These are phyloP conservation scores for Fundulus diaphanus DNA, from an alignment of 2,797 vertebrate genomes.

Conservation along the genomic window DNA sequence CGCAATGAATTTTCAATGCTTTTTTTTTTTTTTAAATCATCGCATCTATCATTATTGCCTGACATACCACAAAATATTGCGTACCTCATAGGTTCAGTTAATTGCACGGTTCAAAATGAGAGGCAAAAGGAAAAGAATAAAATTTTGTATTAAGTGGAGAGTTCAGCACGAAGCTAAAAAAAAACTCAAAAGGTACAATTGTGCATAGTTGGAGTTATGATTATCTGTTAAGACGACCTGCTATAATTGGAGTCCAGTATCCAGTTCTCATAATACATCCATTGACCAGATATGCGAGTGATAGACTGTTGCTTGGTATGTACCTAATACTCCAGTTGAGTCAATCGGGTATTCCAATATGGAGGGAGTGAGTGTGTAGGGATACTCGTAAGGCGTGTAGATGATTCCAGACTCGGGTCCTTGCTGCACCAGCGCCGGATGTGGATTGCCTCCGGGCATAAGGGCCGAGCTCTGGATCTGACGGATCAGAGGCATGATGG, in stretches of 20 bases:
- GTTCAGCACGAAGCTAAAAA: slow-evolving; percentile 6
- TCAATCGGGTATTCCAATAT: slow-evolving; percentile 99
- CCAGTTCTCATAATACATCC: slow-evolving; percentile 78
- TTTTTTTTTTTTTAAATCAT: no score
- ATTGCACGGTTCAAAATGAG: background rate
- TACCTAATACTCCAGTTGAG: slow-evolving; percentile 98
- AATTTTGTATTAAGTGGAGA: background rate
- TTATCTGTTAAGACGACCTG: slow-evolving; percentile 2
- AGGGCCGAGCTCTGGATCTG: slow-evolving; percentile 97
- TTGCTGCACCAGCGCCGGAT: slow-evolving; percentile 92
- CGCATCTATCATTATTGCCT: no score
- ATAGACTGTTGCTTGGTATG: slow-evolving; percentile 52
- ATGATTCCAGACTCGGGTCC: slow-evolving; percentile 93
- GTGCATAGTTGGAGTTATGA: background rate
- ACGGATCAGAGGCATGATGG: slow-evolving; percentile 99
- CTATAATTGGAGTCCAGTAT: slow-evolving; percentile 51
- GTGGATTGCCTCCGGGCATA: slow-evolving; percentile 92
- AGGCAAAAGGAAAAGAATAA: background rate
- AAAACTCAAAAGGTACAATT: background rate
- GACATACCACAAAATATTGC: no score
- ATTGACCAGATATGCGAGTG: slow-evolving; percentile 58
- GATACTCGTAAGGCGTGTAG: slow-evolving; percentile 98
- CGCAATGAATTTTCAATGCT: no score
- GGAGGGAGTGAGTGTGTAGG: slow-evolving; percentile 96
- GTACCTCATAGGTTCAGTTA: no score